phyloP scores from a whole-genome alignment of 2,888 invertebrate genomes.

The Thalpophila matura region DNA sequence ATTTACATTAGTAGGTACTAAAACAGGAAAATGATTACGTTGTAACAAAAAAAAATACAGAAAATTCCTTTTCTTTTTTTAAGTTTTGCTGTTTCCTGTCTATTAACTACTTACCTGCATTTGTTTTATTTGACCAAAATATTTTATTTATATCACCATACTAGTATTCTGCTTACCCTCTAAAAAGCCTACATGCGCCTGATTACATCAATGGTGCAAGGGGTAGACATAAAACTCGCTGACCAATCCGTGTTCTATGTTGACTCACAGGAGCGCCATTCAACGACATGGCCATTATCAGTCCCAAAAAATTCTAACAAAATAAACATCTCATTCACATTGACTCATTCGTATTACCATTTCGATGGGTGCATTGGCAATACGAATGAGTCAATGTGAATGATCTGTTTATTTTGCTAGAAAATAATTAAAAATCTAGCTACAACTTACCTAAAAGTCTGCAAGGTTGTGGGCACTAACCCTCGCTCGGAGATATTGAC shows the following conservation, averaged over 20 bases:
- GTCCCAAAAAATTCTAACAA: background rate
- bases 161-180: too few relatives aligned
- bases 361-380: too few relatives aligned
- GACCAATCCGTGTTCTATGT: background rate
- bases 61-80: too few relatives aligned
- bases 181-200: too few relatives aligned
- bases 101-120: too few relatives aligned
- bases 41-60: too few relatives aligned
- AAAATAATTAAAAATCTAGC: background rate
- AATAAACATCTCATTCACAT: background rate
- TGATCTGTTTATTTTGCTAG: background rate
- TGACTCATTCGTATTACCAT: slow-evolving; percentile 46
- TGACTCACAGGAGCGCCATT: slow-evolving; percentile 11
- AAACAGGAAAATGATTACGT: too few relatives aligned
- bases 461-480: slow-evolving; percentile 94
- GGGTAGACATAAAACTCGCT: background rate
- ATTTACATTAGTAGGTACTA: too few relatives aligned
- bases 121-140: too few relatives aligned
- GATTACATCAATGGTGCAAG: background rate
- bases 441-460: slow-evolving; percentile 92
- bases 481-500: slow-evolving; percentile 96
- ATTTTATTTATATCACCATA: too few relatives aligned
- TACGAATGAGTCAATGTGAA: background rate
- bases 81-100: too few relatives aligned
- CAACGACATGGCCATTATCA: background rate